Evolutionary conservation across 2,797 vertebrate genomes (phyloP).

Genomic region (Zenarchopterus dispar): DNA sequence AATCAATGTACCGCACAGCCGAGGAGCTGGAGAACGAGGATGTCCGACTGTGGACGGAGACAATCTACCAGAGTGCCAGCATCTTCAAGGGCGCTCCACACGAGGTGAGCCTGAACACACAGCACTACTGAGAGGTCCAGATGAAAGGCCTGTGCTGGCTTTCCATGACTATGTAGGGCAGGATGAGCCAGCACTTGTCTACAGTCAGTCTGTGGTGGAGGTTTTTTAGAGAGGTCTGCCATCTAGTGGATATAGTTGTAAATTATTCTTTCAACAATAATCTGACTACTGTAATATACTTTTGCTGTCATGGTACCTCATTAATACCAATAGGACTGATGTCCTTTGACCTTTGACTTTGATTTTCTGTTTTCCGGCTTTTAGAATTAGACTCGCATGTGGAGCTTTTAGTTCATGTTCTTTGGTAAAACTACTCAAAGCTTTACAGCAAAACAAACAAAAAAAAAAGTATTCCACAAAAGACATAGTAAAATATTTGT

Average conservation of each 20-base stretch:
- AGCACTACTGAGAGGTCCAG: neutral
- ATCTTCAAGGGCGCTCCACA: slow-evolving; percentile 97
- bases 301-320: slow-evolving; percentile 18
- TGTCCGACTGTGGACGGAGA: slow-evolving; percentile 94
- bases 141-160: neutral
- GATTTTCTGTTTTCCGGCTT: neutral
- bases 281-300: slow-evolving; percentile 13
- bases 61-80: slow-evolving; percentile 97
- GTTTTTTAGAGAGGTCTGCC: slow-evolving; percentile 42
- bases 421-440: neutral
- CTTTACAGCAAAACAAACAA: too few relatives aligned
- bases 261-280: slow-evolving; percentile 6
- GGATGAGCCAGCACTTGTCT: neutral
- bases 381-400: neutral
- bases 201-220: neutral
- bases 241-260: slow-evolving; percentile 53
- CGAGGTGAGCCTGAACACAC: slow-evolving; percentile 82
- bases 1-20: slow-evolving; percentile 94
- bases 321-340: neutral
- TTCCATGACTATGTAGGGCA: slow-evolving; percentile 30
- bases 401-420: neutral
- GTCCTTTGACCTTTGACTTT: slow-evolving; percentile 3
- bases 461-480: too few relatives aligned
- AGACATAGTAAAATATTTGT: neutral
- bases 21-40: slow-evolving; percentile 97